Conservation (phyloP, 2,113 vertebrate species). For the Zosterops borbonicus region DNA sequence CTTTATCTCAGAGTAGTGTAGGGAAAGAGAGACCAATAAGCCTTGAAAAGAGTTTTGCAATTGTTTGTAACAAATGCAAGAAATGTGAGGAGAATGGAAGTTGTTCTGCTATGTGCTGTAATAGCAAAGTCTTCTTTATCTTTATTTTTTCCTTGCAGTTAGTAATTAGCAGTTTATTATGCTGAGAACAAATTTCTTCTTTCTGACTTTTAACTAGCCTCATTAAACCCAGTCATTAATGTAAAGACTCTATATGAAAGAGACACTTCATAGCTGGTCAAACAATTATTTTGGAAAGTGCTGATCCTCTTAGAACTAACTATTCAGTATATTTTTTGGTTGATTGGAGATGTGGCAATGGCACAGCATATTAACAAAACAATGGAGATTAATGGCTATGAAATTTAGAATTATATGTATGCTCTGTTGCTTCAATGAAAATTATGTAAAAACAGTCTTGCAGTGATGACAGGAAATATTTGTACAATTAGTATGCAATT, state of each 20-base stretch:
- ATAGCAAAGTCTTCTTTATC: not conserved
- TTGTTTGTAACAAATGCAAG: constrained; percentile 2
- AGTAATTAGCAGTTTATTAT: constrained; percentile 49
- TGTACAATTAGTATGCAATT: not conserved
- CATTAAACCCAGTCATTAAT: constrained; percentile 54
- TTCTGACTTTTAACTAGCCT: constrained; percentile 34
- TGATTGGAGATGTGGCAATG: constrained; percentile 4
- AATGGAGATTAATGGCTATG: not conserved
- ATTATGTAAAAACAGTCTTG: not conserved
- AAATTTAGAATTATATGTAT: constrained; percentile 27
- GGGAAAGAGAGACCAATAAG: not conserved
- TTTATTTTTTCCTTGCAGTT: not conserved
- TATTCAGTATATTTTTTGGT: not conserved
- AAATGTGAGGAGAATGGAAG: not conserved
- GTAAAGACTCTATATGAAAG: constrained; percentile 16
- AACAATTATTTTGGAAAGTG: constrained; percentile 54
- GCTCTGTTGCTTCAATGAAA: constrained; percentile 7
- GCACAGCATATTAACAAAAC: constrained; percentile 36
- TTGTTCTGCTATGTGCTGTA: not conserved
- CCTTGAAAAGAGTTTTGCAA: not conserved
- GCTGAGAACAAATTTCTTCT: not conserved
- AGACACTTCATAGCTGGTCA: constrained; percentile 33
- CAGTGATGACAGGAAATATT: not conserved
- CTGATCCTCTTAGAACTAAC: constrained; percentile 35
- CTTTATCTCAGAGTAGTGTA: not conserved